Conservation (phyloP, 2,113 vertebrate species). For the Hypocryptadius cinnamomeus region DNA sequence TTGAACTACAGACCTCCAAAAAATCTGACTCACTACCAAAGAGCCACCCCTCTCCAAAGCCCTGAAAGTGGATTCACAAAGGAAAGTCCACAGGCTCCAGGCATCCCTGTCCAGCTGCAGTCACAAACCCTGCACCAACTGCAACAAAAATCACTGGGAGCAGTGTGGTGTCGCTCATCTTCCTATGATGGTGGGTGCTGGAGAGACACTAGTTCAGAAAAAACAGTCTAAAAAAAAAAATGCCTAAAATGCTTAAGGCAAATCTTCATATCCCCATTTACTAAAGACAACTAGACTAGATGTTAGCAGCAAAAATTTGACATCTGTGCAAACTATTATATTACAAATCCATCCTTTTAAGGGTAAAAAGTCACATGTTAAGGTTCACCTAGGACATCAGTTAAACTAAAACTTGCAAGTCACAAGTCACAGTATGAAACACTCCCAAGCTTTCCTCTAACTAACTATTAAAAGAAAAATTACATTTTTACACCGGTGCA, state of each 20-base stretch:
- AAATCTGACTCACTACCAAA: neutral
- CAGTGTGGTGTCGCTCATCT: neutral
- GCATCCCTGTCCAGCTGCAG: neutral
- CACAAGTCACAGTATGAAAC: conserved; percentile 5
- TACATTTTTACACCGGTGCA: neutral
- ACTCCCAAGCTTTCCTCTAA: neutral
- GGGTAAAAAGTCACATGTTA: neutral
- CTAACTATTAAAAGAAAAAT: neutral
- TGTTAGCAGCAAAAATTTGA: conserved; percentile 54
- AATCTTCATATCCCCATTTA: conserved; percentile 55
- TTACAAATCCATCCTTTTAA: neutral
- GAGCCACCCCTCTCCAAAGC: neutral
- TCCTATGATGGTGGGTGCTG: neutral
- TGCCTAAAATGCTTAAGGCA: conserved; percentile 74
- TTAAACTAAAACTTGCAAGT: neutral
- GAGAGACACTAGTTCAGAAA: neutral
- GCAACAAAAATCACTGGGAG: neutral
- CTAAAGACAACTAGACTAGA: conserved; percentile 27
- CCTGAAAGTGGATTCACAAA: neutral
- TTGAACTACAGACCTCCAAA: neutral
- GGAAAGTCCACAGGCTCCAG: neutral
- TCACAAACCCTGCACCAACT: neutral
- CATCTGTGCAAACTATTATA: conserved; percentile 38
- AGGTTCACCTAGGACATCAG: neutral
- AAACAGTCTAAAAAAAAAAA: neutral